phyloP scores from a whole-genome alignment of 1,140 invertebrate genomes.

The Oppia nitens region DNA sequence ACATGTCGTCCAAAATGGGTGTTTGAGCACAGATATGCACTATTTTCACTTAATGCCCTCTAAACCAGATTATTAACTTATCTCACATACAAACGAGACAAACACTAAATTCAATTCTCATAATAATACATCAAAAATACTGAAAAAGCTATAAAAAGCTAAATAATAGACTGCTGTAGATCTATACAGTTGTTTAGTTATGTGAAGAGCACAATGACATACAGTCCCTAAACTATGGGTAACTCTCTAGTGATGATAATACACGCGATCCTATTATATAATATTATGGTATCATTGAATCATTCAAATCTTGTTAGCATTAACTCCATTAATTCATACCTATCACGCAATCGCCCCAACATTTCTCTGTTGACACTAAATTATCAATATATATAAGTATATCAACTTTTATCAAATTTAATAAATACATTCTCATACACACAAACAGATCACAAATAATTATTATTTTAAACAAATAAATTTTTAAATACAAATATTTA shows the following conservation, averaged over 20 bases:
- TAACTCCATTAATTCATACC: neutral
- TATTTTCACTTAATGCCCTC: neutral
- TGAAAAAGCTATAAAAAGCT: neutral
- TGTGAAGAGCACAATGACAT: neutral
- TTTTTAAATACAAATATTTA: too few species aligned
- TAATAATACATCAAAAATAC: neutral
- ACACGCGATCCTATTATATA: neutral
- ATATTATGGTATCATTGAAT: neutral
- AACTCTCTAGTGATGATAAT: neutral
- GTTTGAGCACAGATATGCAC: too few species aligned
- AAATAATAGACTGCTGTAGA: too few species aligned
- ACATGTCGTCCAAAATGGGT: neutral
- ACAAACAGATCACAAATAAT: too few species aligned
- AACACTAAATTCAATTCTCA: neutral
- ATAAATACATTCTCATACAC: too few species aligned
- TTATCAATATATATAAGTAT: too few species aligned
- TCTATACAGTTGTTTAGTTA: too few species aligned
- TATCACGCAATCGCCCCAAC: neutral
- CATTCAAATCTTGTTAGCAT: neutral
- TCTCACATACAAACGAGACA: neutral
- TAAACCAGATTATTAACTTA: neutral
- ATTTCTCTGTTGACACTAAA: neutral
- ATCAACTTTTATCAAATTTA: too few species aligned
- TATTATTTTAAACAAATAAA: too few species aligned
- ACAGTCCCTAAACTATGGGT: neutral